phyloP scores from a whole-genome alignment of 1,140 invertebrate species.

The Parasteatoda tepidariorum region DNA sequence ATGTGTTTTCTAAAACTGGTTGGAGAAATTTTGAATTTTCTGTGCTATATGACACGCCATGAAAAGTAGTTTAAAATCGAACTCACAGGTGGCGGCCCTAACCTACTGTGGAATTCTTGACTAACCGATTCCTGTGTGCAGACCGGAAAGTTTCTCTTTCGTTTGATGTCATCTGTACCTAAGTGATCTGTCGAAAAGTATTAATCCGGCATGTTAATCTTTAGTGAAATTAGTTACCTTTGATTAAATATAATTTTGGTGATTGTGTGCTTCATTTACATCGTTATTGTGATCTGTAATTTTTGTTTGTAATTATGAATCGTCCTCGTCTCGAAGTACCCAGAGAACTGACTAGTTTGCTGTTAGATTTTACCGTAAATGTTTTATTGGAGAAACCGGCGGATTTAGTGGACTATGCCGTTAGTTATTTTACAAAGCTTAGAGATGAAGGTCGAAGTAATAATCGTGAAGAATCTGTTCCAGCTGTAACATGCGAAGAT shows the following conservation, averaged over 20 bases:
- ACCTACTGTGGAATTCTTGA: neutral
- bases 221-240: neutral
- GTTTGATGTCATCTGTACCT: neutral
- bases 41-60: no score
- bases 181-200: neutral
- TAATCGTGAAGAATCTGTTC: constrained; percentile 36
- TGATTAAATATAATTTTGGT: neutral
- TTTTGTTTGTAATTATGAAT: constrained; percentile 40
- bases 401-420: constrained; percentile 91
- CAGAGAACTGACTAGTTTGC: constrained; percentile 89
- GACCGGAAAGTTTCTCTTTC: neutral
- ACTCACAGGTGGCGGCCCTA: neutral
- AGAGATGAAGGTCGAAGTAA: constrained; percentile 60
- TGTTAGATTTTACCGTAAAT: constrained; percentile 95
- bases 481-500: constrained; percentile 33
- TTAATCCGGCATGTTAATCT: neutral
- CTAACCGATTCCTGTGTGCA: neutral
- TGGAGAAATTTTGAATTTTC: no score
- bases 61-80: neutral
- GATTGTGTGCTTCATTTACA: neutral
- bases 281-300: neutral
- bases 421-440: constrained; percentile 87
- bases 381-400: constrained; percentile 92
- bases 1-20: no score
- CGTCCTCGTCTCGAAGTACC: constrained; percentile 74